Conservation (phyloP, 2,797 vertebrate genomes). For the Cyclopterus lumpus region DNA sequence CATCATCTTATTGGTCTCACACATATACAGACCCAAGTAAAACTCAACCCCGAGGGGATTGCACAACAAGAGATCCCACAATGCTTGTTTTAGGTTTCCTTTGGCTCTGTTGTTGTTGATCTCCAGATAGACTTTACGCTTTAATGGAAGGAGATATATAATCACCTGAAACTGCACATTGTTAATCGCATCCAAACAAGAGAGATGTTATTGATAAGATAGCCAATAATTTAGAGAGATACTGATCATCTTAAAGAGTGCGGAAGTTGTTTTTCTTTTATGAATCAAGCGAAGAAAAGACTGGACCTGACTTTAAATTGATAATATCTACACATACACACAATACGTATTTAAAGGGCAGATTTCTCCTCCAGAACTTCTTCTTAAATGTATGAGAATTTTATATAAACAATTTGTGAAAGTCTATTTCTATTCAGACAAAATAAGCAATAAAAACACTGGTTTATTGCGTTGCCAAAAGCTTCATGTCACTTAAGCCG, state of each 20-base stretch:
- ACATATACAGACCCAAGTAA: neutral
- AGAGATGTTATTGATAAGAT: neutral
- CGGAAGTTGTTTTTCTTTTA: neutral
- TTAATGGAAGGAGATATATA: neutral
- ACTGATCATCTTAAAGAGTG: neutral
- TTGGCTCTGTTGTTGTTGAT: neutral
- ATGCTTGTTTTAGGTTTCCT: neutral
- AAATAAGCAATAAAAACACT: slow-evolving; percentile 24
- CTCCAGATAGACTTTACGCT: neutral
- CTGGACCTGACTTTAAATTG: neutral
- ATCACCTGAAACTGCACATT: neutral
- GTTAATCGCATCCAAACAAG: neutral
- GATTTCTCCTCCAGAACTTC: neutral
- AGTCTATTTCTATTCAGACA: neutral
- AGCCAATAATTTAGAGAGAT: neutral
- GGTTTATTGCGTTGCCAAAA: slow-evolving; percentile 20
- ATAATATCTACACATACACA: neutral
- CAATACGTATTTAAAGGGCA: neutral
- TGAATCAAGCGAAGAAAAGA: neutral
- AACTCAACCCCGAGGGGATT: neutral
- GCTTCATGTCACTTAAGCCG: slow-evolving; percentile 30
- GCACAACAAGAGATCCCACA: neutral
- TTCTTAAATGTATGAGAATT: neutral
- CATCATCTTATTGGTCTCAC: neutral
- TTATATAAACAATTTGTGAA: neutral